Base-by-base conservation (phyloP, 2,113 vertebrate genomes). In the Mus spicilegus region DNA sequence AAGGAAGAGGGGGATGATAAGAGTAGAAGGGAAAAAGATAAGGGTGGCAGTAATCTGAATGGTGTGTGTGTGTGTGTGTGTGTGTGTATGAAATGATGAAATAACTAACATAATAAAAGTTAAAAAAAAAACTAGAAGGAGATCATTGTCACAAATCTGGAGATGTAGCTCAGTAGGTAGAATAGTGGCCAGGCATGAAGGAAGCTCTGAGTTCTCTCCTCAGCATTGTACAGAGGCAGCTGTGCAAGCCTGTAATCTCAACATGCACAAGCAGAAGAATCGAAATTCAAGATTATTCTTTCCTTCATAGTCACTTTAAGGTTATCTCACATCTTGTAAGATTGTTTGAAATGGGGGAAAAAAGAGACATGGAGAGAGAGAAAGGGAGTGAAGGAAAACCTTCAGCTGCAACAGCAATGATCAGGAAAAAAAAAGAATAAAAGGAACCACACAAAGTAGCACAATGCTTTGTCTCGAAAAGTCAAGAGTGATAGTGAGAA, bases 391-490 rank as follows among this genome's bases (percentile, higher is more conserved):
- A 87, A 10, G 16, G 36, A 54, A 58, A 56, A 36, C 11, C 56
- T 81, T 81, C 39, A 49, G 7, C 81, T 90, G 5, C 16, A 94
- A 42, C 54, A 77, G 54, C 36, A 84, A 16, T 90, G 56, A 87
- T 89, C 3, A 49, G 63, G 81, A 86, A 49, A 39, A 86, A 36
- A 73, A 73, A 67, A 49, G 20, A 22, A 77, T 28, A 87, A 90
- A 95, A 84, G 5, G 26, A 87, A 73, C 2, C 7, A 42, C 28
- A n/a, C 13, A 17, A 96, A 93, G 3, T 26, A 7, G 26, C 36
- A 54, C 4, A 69, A 13, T 13, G 58, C 65, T 70, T 80, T 87
- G 7, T 85, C 92, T 96, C 4, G 70, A 87, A 90, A 90, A 69
- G 42, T 90, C 20, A 93, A 93, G 30, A 65, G 3, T 80, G 24